Evolutionary conservation across 2,113 vertebrate species (phyloP), one percentile per base, ranked within the genome.

Genomic region (Stercorarius parasiticus): DNA sequence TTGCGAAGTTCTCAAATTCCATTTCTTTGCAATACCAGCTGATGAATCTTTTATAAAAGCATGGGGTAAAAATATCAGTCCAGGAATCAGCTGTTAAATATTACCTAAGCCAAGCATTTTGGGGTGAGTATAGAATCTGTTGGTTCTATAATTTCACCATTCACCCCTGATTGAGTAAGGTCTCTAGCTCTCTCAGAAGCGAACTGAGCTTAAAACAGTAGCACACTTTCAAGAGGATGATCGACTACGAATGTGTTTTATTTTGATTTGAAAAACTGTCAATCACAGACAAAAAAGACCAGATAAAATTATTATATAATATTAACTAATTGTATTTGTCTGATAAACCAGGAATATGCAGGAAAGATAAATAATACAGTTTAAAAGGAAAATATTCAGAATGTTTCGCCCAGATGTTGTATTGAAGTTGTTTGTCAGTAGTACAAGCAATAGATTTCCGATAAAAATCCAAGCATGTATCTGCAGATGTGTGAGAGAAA

Each of bases 221-320:
- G 73, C 1, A 25, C 89, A 13, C 49, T 52, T 90, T 58, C 85
- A 56, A 88, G 96, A 97, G 88, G 95, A 97, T 95, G 95, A 95
- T 95, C 12, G 50, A 89, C 95, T 91, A 73, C 90, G 95, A 94
- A 94, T 82, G 92, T 82, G 81, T 58, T 98, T 98, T 95, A 96
- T 95, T 95, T 90, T 94, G 96, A 96, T 97, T 90, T 78, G 83
- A 93, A 93, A 97, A 97, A 23, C 95, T 86, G 95, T 96, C 96
- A 96, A 71, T 97, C 91, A 98, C 71, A 52, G 91, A 55, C 55
- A 88, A 93, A 92, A 93, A 96, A 91, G 93, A 92, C 91, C 73
- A 84, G 93, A 86, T 65, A 79, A 64, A 59, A 83, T 71, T 84
- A 56, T 95, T 93, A 92, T 95, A 86, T 88, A 90, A 87, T 94